Conservation (phyloP, 1,140 invertebrate species). For the Schlechtendalia chinensis region DNA sequence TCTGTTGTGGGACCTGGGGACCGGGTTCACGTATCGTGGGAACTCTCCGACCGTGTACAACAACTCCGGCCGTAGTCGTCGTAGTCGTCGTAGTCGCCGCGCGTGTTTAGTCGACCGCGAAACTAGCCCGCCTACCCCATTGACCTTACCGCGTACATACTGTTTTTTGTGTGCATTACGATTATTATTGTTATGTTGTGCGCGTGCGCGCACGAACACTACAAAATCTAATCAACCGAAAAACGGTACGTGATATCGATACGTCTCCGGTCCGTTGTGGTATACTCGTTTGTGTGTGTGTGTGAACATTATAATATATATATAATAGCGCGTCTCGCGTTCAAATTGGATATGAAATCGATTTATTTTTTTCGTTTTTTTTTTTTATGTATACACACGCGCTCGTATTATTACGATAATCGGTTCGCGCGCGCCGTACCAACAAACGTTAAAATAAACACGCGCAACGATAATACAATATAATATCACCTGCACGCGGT, state of each 20-base stretch:
- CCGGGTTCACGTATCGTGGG: slow-evolving; percentile 44
- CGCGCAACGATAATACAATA: too few relatives aligned
- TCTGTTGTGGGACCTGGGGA: background rate
- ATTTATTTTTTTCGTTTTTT: background rate
- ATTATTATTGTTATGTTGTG: background rate
- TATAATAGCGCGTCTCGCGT: background rate
- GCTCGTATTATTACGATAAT: background rate
- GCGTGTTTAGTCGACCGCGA: slow-evolving; percentile 43
- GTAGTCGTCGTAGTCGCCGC: background rate
- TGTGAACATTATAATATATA: too few relatives aligned
- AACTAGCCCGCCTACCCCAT: slow-evolving; percentile 10
- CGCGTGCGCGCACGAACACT: background rate
- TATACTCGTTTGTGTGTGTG: background rate
- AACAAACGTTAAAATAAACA: slow-evolving; percentile 9
- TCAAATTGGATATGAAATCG: slow-evolving; percentile 22
- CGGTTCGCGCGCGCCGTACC: background rate
- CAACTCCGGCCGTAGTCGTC: too few relatives aligned
- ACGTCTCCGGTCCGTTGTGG: background rate
- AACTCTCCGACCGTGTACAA: background rate
- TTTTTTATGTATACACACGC: background rate
- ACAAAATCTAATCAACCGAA: slow-evolving; percentile 21
- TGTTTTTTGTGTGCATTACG: background rate
- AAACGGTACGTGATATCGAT: slow-evolving; percentile 24
- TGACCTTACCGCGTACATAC: background rate
- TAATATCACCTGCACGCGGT: too few relatives aligned